Base-by-base conservation (phyloP, 2,113 vertebrate genomes). In the Pavo muticus region DNA sequence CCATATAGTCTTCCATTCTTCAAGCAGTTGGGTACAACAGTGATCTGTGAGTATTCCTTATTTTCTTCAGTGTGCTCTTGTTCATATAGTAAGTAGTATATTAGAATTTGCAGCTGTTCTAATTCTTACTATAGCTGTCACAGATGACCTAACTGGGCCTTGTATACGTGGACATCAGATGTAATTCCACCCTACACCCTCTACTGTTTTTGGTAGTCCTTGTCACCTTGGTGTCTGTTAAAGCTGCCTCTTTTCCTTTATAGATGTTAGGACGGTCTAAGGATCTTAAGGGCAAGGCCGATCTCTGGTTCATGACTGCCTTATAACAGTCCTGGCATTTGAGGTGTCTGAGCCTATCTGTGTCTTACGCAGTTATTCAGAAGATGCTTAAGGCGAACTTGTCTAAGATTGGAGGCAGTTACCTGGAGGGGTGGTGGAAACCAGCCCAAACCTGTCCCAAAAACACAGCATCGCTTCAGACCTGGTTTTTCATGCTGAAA, bases 301-400 rank as follows among this genome's bases (percentile, higher is more conserved):
- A 35, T 48, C 30, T 61, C 44, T 63, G 0, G 27, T 40, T 47
- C 11, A 10, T 27, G 19, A 29, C 61, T 44, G 24, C 20, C n/a
- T 17, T 47, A 2, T 70, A 39, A 21, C 14, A 32, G 4, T 39
- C 40, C 21, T 27, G 32, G 25, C 35, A 50, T 40, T 2, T 12
- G 25, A 56, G 6, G 4, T 30, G n/a, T 30, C 2, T 0, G 37
- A 32, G 16, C 19, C 8, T 5, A 9, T 14, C 40, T 32, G 27
- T 19, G 13, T 69, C 37, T 72, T 27, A 23, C 21, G 21, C 16
- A 13, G 20, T 20, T 14, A 64, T 48, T 87, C 45, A 70, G 63
- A 48, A 14, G 12, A 47, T 70, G 32, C 47, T 44, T n/a, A 42
- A 40, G 70, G 47, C 68, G 40, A 56, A 23, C 17, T 18, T 48